Conservation (phyloP, 2,888 invertebrate genomes). For the Diarsia dahlii region DNA sequence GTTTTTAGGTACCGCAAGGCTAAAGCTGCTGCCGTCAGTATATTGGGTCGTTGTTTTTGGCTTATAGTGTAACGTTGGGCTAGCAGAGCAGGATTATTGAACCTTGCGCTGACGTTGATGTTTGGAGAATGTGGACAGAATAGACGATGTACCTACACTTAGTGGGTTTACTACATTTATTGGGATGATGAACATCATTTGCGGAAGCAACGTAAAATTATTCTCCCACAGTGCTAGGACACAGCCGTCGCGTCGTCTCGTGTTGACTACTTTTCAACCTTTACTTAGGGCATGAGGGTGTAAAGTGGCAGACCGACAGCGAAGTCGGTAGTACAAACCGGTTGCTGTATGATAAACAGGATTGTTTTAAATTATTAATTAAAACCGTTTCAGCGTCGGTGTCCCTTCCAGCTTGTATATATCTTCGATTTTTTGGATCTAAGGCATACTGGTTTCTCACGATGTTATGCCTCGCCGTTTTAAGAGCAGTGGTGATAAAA, state of each 20-base stretch:
- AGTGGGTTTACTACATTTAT: neutral
- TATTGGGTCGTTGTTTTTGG: constrained; percentile 16
- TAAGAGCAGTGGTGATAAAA: neutral
- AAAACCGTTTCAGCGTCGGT: no score
- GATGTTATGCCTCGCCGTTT: neutral
- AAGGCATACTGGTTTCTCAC: neutral
- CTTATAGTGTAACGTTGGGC: neutral
- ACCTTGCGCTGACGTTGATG: neutral
- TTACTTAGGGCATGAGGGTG: no score
- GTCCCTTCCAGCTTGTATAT: no score
- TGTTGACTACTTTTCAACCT: no score
- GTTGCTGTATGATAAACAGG: no score
- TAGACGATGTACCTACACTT: neutral
- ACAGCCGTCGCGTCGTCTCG: no score
- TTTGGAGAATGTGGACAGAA: neutral
- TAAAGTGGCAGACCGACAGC: no score
- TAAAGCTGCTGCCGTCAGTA: neutral
- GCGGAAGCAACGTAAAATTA: neutral
- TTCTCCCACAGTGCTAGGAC: no score
- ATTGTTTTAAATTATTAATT: no score
- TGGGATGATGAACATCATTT: neutral
- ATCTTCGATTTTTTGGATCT: neutral
- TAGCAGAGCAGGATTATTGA: neutral
- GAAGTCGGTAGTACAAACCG: no score
- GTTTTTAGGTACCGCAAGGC: neutral